These are phyloP conservation scores for Andrena praecox DNA, from an alignment of 2,888 invertebrate species.

Conservation along the genomic window DNA sequence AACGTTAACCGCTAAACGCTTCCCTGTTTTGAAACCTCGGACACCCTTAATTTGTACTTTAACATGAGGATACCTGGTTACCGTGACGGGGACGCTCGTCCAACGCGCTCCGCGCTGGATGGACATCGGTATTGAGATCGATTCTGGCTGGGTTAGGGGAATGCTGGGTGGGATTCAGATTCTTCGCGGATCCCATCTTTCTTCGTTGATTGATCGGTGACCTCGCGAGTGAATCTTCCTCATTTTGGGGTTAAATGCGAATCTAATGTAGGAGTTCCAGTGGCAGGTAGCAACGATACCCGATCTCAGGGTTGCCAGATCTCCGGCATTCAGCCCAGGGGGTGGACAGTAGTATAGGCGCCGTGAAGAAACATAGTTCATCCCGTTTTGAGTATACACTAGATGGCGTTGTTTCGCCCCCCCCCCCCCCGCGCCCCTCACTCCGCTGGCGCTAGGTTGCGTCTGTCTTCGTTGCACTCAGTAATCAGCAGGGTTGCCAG, in stretches of 20 bases:
- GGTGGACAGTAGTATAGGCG: too few relatives aligned
- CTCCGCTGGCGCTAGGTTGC: too few relatives aligned
- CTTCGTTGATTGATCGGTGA: background rate
- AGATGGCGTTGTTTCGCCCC: too few relatives aligned
- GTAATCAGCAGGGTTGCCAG: too few relatives aligned
- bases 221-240: too few relatives aligned
- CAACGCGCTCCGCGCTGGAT: slow-evolving; percentile 18
- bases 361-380: too few relatives aligned
- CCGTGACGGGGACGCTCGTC: slow-evolving; percentile 24
- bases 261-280: background rate
- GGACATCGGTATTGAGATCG: background rate
- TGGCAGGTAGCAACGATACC: background rate
- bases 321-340: too few relatives aligned
- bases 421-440: too few relatives aligned
- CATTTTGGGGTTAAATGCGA: background rate
- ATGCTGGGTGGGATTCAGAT: background rate
- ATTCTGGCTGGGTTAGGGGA: background rate
- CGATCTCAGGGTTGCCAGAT: too few relatives aligned
- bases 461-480: too few relatives aligned
- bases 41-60: slow-evolving; percentile 72
- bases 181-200: background rate
- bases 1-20: slow-evolving; percentile 34
- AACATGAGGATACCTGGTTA: slow-evolving; percentile 66
- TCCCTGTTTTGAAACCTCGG: slow-evolving; percentile 58
- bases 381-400: too few relatives aligned